A percentile compares a stretch with the other conserved stretches of the same genome.
These are phyloP conservation scores for Acanthochromis polyacanthus DNA, from an alignment of 2,113 vertebrate genomes.

Conservation along the genomic window DNA sequence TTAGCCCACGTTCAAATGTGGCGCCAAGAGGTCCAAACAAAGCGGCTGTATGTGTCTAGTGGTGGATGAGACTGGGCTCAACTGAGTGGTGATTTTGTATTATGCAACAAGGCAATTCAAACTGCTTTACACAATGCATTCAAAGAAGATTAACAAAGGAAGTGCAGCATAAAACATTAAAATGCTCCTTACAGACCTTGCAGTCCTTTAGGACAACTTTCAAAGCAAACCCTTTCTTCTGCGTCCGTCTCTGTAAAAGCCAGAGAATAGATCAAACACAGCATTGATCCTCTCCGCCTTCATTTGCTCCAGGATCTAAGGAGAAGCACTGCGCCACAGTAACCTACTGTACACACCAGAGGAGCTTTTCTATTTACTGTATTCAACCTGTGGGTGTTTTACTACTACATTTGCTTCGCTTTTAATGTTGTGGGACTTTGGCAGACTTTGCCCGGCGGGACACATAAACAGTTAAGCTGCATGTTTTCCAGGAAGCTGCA, in stretches of 20 bases:
- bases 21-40: too few relatives aligned
- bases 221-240: slow-evolving; percentile 38
- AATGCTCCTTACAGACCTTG: slow-evolving; percentile 5
- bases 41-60: too few relatives aligned
- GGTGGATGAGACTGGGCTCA: too few relatives aligned
- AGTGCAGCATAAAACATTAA: slow-evolving; percentile 19
- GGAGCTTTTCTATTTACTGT: slow-evolving; percentile 15
- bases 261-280: slow-evolving; percentile 74
- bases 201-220: slow-evolving; percentile 42
- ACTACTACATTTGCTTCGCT: background rate
- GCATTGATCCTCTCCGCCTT: slow-evolving; percentile 70
- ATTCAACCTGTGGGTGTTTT: slow-evolving; percentile 3
- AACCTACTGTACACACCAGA: slow-evolving; percentile 15
- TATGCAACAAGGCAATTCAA: background rate
- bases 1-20: too few relatives aligned
- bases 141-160: slow-evolving; percentile 11
- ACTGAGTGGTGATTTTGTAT: background rate
- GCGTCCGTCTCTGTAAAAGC: slow-evolving; percentile 22
- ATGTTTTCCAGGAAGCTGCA: background rate
- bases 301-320: slow-evolving; percentile 62
- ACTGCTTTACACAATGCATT: background rate
- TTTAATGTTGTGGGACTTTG: slow-evolving; percentile 9
- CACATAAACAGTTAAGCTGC: slow-evolving; percentile 3
- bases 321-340: slow-evolving; percentile 41
- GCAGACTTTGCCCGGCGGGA: background rate